Evolutionary conservation across 2,888 invertebrate species (phyloP), one percentile per base, ranked within the genome.

Genomic region (Steinernema carpocapsae): DNA sequence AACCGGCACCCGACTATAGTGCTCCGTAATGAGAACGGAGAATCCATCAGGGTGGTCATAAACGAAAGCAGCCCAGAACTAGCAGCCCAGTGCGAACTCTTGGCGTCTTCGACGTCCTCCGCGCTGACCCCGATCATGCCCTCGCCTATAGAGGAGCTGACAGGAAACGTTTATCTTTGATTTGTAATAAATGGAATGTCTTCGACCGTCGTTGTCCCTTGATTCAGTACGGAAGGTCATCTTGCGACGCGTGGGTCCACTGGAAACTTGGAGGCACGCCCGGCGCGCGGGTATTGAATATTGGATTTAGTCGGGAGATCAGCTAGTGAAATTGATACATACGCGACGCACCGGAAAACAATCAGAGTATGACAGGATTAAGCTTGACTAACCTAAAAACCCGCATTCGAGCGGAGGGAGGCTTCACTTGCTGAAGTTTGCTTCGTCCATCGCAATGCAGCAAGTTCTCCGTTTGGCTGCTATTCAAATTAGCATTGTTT

Each of bases 341-440:
- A 64, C 64, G 64, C 64, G 64, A 64, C 64, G 64, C 64, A 64
- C 64, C 64, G 64, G 64, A 64, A 64, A 64, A 64, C 32, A 64
- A 64, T 64, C 64, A 64, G 64, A 64, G 64, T 64, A 64, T 64
- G 64, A 64, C 64, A 32, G 64, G 64, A 64, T 64, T 64, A 64
- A 64, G 64, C 64, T 64, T 64, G 22, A 32, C 64, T 64, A 64
- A 64, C 64, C 64, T 64, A 64, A 64, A 64, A 64, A 64, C 64
- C 64, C 64, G 22, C 64, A 64, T 64, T 29, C 64, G 32, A 64
- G 24, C 32, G 64, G 56, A 48, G 48, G 19, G 19, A n/a, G 2
- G 48, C 48, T 48, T 48, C 48, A 48, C 19, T 48, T 14, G 19
- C 48, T 48, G 64, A n/a, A 64, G 17, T 64, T 64, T 29, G 7